Evolutionary conservation across 2,797 vertebrate genomes (phyloP).

Genomic region (Ara ararauna): DNA sequence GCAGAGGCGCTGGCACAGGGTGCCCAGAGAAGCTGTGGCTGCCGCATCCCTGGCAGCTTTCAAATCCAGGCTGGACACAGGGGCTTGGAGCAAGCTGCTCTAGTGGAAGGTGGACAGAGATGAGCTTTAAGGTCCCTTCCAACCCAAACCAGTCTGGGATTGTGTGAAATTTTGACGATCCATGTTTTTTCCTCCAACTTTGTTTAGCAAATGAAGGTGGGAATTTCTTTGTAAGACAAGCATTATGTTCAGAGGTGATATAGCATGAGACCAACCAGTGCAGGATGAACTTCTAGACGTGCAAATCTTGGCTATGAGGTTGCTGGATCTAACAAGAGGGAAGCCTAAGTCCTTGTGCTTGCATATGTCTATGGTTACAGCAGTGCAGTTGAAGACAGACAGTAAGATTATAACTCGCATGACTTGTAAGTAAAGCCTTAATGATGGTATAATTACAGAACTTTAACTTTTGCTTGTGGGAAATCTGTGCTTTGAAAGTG

Average conservation of each 20-base stretch:
- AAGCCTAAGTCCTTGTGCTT: background rate
- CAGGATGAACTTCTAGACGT: background rate
- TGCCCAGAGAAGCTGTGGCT: background rate
- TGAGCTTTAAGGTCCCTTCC: background rate
- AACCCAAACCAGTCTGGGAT: background rate
- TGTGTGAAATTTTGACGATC: background rate
- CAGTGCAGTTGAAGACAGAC: background rate
- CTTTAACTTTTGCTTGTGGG: constrained; percentile 50
- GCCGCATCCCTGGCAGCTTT: background rate
- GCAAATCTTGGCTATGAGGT: background rate
- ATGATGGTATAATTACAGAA: constrained; percentile 55
- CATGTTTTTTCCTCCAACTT: background rate
- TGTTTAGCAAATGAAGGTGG: background rate
- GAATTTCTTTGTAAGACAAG: background rate
- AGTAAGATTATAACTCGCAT: background rate
- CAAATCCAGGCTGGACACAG: background rate
- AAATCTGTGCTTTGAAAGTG: background rate
- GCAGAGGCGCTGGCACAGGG: too few species aligned
- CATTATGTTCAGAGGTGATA: background rate
- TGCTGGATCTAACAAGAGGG: background rate
- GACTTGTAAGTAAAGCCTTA: constrained; percentile 22
- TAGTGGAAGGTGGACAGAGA: background rate
- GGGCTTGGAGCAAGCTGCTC: background rate
- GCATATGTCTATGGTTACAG: background rate
- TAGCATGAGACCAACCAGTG: background rate